Conservation (phyloP, 2,797 vertebrate genomes). For the Gymnothorax reevesii region DNA sequence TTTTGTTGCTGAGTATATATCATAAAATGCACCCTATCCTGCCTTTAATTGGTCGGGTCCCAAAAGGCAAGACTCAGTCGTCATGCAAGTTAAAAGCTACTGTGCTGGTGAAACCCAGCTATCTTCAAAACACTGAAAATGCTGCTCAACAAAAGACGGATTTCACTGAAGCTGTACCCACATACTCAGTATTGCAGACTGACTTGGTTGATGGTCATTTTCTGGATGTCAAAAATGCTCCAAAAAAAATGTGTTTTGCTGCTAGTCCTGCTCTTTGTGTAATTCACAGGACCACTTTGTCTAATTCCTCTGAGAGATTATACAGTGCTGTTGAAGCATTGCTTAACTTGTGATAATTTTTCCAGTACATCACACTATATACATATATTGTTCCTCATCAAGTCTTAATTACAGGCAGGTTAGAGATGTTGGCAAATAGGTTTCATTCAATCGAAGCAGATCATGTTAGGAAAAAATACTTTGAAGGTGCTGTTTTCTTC, state of each 20-base stretch:
- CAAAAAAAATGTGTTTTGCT: background rate
- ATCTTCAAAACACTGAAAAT: background rate
- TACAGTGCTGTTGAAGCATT: background rate
- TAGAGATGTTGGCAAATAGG: conserved; percentile 49
- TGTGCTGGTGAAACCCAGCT: background rate
- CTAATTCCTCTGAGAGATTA: background rate
- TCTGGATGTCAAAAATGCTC: background rate
- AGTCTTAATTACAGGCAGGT: conserved; percentile 42
- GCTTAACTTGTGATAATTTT: background rate
- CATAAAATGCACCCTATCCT: too few relatives aligned
- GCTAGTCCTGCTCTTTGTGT: background rate
- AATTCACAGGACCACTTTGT: background rate
- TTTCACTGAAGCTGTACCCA: background rate
- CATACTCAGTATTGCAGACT: background rate
- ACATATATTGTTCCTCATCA: too few relatives aligned
- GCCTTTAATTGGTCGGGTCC: too few relatives aligned
- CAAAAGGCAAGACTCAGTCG: background rate
- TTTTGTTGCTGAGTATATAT: too few relatives aligned
- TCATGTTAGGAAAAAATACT: background rate
- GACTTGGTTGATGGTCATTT: background rate
- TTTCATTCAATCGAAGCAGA: conserved; percentile 46
- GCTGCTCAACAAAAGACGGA: background rate
- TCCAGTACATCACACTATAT: background rate
- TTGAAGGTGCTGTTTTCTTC: background rate
- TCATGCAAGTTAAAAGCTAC: background rate